These are phyloP conservation scores for Pagrus major DNA, from an alignment of 2,113 vertebrate genomes.

Conservation along the genomic window DNA sequence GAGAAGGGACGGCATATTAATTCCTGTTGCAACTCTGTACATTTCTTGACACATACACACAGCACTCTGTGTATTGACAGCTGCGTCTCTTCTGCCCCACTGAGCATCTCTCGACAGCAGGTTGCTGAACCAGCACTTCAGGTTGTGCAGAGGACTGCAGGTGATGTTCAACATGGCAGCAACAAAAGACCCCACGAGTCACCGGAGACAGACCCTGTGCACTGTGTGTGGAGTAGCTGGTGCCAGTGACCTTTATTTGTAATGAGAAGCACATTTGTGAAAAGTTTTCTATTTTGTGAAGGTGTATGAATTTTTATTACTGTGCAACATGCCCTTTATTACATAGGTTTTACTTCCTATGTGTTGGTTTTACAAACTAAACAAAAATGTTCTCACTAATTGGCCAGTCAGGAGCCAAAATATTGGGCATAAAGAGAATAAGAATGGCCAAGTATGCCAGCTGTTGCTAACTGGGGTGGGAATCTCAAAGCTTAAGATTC, in stretches of 20 bases:
- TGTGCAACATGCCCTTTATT: not conserved
- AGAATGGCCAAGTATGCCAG: not conserved
- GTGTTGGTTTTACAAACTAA: not conserved
- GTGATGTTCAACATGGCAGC: conserved; percentile 9
- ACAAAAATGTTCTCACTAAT: not conserved
- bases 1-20: not conserved
- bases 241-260: not conserved
- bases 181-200: not conserved
- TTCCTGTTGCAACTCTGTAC: conserved; percentile 9
- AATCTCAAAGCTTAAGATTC: too few species aligned
- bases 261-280: not conserved
- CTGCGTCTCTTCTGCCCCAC: not conserved
- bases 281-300: not conserved
- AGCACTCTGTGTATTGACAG: conserved; percentile 1
- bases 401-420: not conserved
- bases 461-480: too few species aligned
- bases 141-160: conserved; percentile 7
- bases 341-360: not conserved
- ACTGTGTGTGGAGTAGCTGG: not conserved
- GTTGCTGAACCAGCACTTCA: conserved; percentile 34
- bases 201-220: not conserved
- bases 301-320: not conserved
- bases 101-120: conserved; percentile 25
- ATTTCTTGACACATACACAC: not conserved
- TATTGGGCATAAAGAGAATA: not conserved